Evolutionary conservation across 2,888 invertebrate species (phyloP).

Genomic region (Keiferia lycopersicella): DNA sequence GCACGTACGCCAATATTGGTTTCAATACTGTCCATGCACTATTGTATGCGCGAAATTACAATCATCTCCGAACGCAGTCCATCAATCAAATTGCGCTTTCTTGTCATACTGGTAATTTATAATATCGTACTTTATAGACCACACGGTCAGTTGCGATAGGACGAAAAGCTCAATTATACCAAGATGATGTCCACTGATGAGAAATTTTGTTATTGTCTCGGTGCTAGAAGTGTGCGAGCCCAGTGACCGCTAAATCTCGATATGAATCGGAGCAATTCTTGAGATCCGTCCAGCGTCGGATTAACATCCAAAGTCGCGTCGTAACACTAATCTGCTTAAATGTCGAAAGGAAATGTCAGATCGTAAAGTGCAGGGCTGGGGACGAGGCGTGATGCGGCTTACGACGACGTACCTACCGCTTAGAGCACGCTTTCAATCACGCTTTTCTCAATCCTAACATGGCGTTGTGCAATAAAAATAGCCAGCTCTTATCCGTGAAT

Average conservation of each 20-base stretch:
- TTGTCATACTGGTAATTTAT: conserved; percentile 2
- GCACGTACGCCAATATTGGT: conserved; percentile 43
- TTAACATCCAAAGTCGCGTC: conserved; percentile 74
- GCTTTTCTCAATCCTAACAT: conserved; percentile 36
- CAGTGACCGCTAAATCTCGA: conserved; percentile 69
- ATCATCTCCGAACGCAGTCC: conserved; percentile 40
- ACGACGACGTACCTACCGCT: conserved; percentile 63
- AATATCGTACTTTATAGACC: neutral
- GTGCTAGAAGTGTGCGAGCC: conserved; percentile 26
- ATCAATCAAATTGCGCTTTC: conserved; percentile 36
- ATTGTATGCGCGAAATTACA: conserved; percentile 38
- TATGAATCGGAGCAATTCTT: conserved; percentile 72
- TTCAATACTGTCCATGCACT: conserved; percentile 36
- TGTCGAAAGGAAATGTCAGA: conserved; percentile 82
- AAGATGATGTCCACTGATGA: neutral
- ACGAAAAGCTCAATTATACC: neutral
- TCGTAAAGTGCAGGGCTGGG: conserved; percentile 74
- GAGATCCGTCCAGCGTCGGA: conserved; percentile 76
- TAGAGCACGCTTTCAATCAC: conserved; percentile 55
- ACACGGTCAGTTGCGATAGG: neutral
- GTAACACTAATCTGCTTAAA: conserved; percentile 80
- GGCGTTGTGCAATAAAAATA: conserved; percentile 28
- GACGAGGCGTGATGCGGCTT: conserved; percentile 68
- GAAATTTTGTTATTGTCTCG: neutral
- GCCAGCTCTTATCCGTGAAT: conserved; percentile 16